Evolutionary conservation across 1,140 invertebrate genomes (phyloP).

Genomic region (Cydia splendana): DNA sequence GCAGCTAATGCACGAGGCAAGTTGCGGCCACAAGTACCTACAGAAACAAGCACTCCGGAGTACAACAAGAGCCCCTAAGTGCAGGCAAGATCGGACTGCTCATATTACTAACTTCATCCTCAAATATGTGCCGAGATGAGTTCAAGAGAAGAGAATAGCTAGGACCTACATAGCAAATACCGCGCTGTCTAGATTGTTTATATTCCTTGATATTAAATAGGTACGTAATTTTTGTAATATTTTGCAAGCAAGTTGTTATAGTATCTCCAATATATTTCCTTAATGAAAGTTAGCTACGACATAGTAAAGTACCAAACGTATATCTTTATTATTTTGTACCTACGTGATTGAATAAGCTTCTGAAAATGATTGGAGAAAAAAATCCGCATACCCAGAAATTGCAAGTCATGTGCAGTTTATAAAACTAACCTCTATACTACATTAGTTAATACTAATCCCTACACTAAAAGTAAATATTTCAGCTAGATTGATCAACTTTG

Average conservation of each 20-base stretch:
- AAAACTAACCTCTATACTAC: too few relatives aligned
- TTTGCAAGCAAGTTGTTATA: background rate
- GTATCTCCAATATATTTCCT: background rate
- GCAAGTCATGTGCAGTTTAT: too few relatives aligned
- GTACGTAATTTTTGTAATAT: background rate
- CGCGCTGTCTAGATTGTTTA: background rate
- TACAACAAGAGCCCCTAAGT: slow-evolving; percentile 22
- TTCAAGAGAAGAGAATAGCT: slow-evolving; percentile 27
- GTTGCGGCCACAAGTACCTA: background rate
- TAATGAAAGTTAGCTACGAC: background rate
- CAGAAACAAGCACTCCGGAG: background rate
- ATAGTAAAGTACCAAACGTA: background rate
- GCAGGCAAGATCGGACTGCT: slow-evolving; percentile 22
- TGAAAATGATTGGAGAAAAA: too few relatives aligned
- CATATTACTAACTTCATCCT: slow-evolving; percentile 24
- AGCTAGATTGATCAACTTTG: too few relatives aligned
- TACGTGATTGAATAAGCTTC: too few relatives aligned
- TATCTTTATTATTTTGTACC: too few relatives aligned
- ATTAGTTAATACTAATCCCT: too few relatives aligned
- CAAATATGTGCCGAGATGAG: slow-evolving; percentile 30
- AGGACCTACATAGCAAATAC: slow-evolving; percentile 9
- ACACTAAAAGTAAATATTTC: too few relatives aligned
- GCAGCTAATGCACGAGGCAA: slow-evolving; percentile 1
- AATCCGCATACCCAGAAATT: too few relatives aligned
- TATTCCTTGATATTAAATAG: background rate